Conservation (phyloP, 2,113 vertebrate species). For the Lasiurus cinereus region DNA sequence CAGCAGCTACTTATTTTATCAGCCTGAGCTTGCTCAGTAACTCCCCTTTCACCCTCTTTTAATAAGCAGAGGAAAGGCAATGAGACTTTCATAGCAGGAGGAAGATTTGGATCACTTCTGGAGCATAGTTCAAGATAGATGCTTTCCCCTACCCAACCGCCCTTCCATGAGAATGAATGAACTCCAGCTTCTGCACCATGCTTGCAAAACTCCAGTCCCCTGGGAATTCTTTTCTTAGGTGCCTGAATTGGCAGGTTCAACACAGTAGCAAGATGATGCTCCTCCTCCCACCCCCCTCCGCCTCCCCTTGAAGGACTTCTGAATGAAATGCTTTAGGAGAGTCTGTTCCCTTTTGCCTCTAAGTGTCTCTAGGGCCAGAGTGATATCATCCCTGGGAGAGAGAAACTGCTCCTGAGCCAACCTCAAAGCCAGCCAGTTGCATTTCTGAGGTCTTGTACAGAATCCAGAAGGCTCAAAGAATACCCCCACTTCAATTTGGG, state of each 20-base stretch:
- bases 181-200: background rate
- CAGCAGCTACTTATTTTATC: background rate
- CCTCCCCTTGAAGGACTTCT: background rate
- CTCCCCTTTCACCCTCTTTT: background rate
- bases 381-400: constrained; percentile 27
- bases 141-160: background rate
- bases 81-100: constrained; percentile 55
- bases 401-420: background rate
- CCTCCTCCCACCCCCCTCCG: background rate
- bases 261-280: background rate
- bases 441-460: background rate
- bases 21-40: background rate
- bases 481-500: background rate
- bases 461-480: background rate
- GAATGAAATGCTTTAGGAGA: constrained; percentile 29
- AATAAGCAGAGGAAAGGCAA: constrained; percentile 40
- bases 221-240: constrained; percentile 18
- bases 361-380: background rate
- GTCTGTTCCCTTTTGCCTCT: background rate
- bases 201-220: background rate
- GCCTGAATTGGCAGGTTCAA: constrained; percentile 14
- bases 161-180: constrained; percentile 46
- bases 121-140: constrained; percentile 41
- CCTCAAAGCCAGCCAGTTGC: background rate
- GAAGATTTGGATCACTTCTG: background rate